Base-by-base conservation (phyloP, 2,888 invertebrate genomes). In the Lamproptera curius region DNA sequence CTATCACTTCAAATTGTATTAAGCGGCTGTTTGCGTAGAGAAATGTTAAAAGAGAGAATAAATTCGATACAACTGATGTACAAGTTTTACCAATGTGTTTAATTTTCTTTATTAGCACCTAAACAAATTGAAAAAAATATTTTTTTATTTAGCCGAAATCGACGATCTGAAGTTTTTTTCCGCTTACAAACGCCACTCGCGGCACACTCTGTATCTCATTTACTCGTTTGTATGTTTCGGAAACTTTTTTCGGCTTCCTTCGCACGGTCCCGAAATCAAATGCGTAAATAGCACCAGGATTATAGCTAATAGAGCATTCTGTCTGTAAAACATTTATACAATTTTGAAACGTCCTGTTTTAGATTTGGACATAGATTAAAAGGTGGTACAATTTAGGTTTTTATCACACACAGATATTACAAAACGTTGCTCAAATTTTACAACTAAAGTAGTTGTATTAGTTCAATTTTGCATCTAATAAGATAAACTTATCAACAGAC, bases 241-340 rank as follows among this genome's bases (percentile, higher is more conserved):
- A 56, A 8, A 61, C 34, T 62, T 75, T 77, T 33, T 58, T 76
- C 35, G 65, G 60, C 59, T 80, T 81, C 51, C 85, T 69, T 63
- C 89, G 74, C 20, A 82, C 58, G 16, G 81, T 83, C 28, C 91
- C 91, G 48, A 89, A 70, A 64, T 91, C 91, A 42, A 92, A 67
- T 15, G 82, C 75, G 63, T 90, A 91, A 43, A 92, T 84, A 10
- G 87, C 89, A 14, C 89, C 88, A 2, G 86, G 85, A 44, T 91
- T 78, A 54, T 89, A 89, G 57, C 80, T 74, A 46, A 91, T 80
- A 13, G 78, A 71, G 48, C 89, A 89, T 51, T 88, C 71, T 0
- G 90, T 90, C 91, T 92, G 75, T 47, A 76, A 76, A 50, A 52
- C 1, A 37, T 34, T 35, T n/a, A n/a, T n/a, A n/a, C n/a, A n/a